phyloP scores from a whole-genome alignment of 2,888 invertebrate genomes.

The Ophion slaviceki region DNA sequence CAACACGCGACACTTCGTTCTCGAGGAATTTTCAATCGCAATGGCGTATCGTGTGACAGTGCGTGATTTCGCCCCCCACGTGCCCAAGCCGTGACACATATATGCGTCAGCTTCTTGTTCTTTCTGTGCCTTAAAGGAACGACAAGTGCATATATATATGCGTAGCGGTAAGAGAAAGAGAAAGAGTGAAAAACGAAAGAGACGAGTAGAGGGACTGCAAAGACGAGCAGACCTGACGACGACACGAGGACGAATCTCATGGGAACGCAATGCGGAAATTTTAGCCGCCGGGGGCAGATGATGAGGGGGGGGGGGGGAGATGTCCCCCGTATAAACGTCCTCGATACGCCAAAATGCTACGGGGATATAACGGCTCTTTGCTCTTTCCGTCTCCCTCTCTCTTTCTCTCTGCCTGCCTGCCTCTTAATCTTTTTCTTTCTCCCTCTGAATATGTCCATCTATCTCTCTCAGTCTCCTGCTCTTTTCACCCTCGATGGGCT shows the following conservation, averaged over 20 bases:
- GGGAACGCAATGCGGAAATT: conserved; percentile 81
- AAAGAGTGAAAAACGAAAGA: conserved; percentile 17
- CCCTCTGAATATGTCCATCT: background rate
- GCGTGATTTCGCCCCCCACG: conserved; percentile 5
- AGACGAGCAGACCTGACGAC: conserved; percentile 57
- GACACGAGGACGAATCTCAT: conserved; percentile 76
- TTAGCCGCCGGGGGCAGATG: conserved; percentile 70
- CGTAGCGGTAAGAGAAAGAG: background rate
- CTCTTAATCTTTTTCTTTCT: background rate
- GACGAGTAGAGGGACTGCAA: conserved; percentile 48
- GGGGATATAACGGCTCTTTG: conserved; percentile 71
- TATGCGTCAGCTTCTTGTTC: conserved; percentile 36
- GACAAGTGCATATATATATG: background rate
- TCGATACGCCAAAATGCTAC: conserved; percentile 72
- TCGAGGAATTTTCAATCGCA: background rate
- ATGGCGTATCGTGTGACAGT: background rate
- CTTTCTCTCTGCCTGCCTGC: conserved; percentile 43
- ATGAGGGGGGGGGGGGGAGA: conserved; percentile 42
- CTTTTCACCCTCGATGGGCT: no score
- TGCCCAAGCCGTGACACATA: background rate
- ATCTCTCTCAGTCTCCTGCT: no score
- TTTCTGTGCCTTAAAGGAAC: conserved; percentile 16
- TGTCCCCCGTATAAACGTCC: conserved; percentile 67
- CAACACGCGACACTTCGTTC: conserved; percentile 3
- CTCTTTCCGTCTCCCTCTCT: conserved; percentile 66